Evolutionary conservation across 2,797 vertebrate genomes (phyloP), one percentile per base, ranked within the genome.

Genomic region (Siniperca obscura): DNA sequence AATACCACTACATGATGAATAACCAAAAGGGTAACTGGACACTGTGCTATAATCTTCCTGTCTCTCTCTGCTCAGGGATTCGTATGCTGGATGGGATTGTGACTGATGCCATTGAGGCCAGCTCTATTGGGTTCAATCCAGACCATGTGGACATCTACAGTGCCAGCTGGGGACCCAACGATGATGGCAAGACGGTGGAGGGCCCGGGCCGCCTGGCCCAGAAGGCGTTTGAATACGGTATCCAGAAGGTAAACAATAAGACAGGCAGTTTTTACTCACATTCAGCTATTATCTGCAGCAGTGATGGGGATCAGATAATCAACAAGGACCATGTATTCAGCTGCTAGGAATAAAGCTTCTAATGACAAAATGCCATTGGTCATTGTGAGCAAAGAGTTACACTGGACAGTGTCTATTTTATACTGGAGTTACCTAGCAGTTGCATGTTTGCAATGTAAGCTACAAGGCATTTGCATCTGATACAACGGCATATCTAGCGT

Each of bases 61-160:
- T n/a, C 6, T 66, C 12, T 73, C 38, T 84, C 59, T 59, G 46
- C 60, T 68, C 73, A 95, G 98, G 98, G 48, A 99, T 99, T 83
- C 95, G 98, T 19, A 99, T 99, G 98, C 87, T 99, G 87, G 98
- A 99, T 67, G 98, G 98, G 67, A 98, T 99, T 66, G 98, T 99
- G 88, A 99, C 98, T 0, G 98, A 99, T 74, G 98, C 98, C 70
- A 99, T 99, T 8, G 98, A 99, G 92, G 98, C 98, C 70, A 99
- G 98, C 87, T 99, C 98, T 3, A 99, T 99, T 2, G 98, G 98
- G 53, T 99, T 98, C 93, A 99, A 97, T 78, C 97, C 98, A 0
- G 95, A 98, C 53, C 98, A 99, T 0, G 97, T 99, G 91, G 97
- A 99, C 90, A 99, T 99, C 93, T 99, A 99, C 92, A 99, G 98